Base-by-base conservation (phyloP, 53 echinoderm and acorn worm species). In the Hippasteria phrygiana region DNA sequence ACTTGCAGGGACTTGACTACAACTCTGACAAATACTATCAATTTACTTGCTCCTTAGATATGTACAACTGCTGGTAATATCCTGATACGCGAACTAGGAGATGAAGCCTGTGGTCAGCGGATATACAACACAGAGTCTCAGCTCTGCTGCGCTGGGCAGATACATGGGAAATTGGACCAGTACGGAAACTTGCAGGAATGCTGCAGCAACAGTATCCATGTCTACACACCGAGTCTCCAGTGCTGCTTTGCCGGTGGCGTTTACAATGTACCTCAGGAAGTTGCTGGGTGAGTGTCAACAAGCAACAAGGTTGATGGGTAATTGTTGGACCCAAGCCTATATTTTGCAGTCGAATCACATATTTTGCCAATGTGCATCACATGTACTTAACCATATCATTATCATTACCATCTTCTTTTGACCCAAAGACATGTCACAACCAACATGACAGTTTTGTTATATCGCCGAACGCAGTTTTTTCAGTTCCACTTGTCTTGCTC, bases 171-270 rank as follows among this genome's bases (percentile, higher is more conserved):
- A 40, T 71, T 64, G 1, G 93, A 97, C 45, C 79, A 74, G 51
- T 83, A 93, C 55, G 84, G 88, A 2, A 62, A 88, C 32, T 85
- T 83, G 51, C 72, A 78, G 38, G 55, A 74, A 38, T 97, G 97
- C 81, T 97, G 97, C 65, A 73, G 54, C 20, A 95, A 77, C 18
- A 76, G 92, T 14, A 38, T 74, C 39, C 46, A 71, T 12, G 87
- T 90, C 2, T 96, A 90, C 45, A 50, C 80, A 26, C 96, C 96
- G 3, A 73, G 80, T 20, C 65, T 63, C 0, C 93, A 96, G 78
- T 87, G 86, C 20, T 96, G 96, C 75, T 95, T 91, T 77, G 71
- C 74, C 18, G 88, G 90, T 27, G 81, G 75, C 35, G 86, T 96
- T 14, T 87, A 65, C 71, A 85, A 91, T 28, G 93, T 96, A 28